Percentiles rank a stretch among this genome's conserved stretches.
phyloP scores from a whole-genome alignment of 2,888 invertebrate genomes.

The Tortricodes alternella region DNA sequence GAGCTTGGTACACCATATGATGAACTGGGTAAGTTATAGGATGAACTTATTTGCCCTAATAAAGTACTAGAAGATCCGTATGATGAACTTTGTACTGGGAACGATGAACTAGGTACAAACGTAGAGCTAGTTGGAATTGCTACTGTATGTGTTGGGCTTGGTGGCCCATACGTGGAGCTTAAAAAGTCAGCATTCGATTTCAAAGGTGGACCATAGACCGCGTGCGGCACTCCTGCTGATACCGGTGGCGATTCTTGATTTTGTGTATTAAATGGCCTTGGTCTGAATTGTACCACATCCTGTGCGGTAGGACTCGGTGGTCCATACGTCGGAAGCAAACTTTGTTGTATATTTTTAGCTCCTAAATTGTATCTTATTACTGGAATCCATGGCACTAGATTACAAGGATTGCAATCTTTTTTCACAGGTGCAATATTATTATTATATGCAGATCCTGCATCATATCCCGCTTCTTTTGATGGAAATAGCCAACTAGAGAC shows the following conservation, averaged over 20 bases:
- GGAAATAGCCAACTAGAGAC: conserved; percentile 85
- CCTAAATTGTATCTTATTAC: conserved; percentile 80
- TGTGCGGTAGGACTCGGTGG: conserved; percentile 69
- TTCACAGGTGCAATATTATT: conserved; percentile 61
- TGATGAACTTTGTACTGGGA: conserved; percentile 42
- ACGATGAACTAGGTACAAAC: conserved; percentile 43
- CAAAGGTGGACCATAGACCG: conserved; percentile 58
- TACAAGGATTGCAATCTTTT: conserved; percentile 89
- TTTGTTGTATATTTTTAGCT: conserved; percentile 59
- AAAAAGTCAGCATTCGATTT: conserved; percentile 44
- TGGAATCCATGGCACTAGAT: conserved; percentile 92
- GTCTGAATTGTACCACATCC: conserved; percentile 50
- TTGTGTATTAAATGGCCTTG: conserved; percentile 52
- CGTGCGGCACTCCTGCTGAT: conserved; percentile 52
- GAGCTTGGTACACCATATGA: conserved; percentile 35
- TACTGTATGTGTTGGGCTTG: conserved; percentile 57
- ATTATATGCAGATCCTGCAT: conserved; percentile 43
- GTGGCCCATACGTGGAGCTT: conserved; percentile 60
- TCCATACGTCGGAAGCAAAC: conserved; percentile 64
- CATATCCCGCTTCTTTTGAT: conserved; percentile 65
- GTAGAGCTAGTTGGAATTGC: conserved; percentile 61
- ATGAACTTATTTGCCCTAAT: conserved; percentile 22
- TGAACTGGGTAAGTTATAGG: conserved; percentile 24
- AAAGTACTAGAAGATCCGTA: conserved; percentile 38
- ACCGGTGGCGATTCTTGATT: conserved; percentile 47